Conservation (phyloP, 2,113 vertebrate species). For the Centrocercus urophasianus region DNA sequence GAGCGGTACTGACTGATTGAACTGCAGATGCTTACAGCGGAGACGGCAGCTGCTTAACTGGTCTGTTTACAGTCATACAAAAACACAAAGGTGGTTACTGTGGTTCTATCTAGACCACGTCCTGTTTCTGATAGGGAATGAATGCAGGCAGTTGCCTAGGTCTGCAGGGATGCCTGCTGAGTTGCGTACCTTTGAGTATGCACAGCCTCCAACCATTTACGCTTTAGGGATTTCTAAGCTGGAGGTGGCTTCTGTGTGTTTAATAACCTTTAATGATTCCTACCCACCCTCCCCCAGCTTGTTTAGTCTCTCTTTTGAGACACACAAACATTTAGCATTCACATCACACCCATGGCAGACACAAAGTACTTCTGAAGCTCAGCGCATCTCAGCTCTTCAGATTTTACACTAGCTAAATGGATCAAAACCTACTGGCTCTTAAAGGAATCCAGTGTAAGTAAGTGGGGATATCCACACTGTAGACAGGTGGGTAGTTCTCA, state of each 20-base stretch:
- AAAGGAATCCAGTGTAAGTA: background rate
- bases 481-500: background rate
- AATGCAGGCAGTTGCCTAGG: background rate
- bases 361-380: background rate
- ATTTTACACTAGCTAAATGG: background rate
- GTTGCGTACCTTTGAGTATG: background rate
- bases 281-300: background rate
- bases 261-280: background rate
- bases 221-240: background rate
- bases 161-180: background rate
- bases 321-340: background rate
- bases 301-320: constrained; percentile 12
- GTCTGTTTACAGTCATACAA: background rate
- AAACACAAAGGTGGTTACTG: background rate
- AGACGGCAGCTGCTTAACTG: background rate
- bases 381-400: background rate
- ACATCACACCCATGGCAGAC: background rate
- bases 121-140: background rate
- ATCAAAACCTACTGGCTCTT: background rate
- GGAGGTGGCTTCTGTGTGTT: background rate
- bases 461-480: background rate
- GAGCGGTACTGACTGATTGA: background rate
- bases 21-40: background rate
- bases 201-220: background rate
- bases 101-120: background rate